These are phyloP conservation scores for Oreochromis tanganicae DNA, from an alignment of 2,113 vertebrate species.

Conservation along the genomic window DNA sequence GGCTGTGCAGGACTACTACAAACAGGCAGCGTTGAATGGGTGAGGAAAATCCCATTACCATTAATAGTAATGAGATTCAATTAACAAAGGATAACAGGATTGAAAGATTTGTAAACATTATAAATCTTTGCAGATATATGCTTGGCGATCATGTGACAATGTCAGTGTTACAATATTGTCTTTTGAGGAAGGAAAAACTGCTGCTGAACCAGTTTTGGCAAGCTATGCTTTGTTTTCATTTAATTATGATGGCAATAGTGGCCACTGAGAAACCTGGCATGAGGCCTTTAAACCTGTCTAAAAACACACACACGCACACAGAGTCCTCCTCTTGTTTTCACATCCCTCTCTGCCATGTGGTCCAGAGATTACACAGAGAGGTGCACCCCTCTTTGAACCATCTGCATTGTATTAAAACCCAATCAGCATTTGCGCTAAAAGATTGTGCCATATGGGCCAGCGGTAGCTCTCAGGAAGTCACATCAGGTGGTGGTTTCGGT, in stretches of 20 bases:
- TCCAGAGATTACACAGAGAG: conserved; percentile 33
- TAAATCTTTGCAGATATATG: not conserved
- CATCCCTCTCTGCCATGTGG: conserved; percentile 16
- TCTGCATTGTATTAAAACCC: conserved; percentile 46
- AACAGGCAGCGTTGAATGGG: not conserved
- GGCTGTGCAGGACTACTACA: not conserved
- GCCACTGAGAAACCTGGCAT: not conserved
- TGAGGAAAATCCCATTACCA: not conserved
- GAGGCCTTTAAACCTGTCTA: not conserved
- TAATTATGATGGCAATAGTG: conserved; percentile 25
- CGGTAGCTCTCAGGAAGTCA: not conserved
- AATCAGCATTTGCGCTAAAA: conserved; percentile 34
- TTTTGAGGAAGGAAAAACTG: not conserved
- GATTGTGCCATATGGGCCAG: conserved; percentile 24
- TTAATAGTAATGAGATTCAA: not conserved
- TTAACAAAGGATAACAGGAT: not conserved
- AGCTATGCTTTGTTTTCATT: conserved; percentile 20
- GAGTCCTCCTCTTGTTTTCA: not conserved
- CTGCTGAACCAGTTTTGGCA: conserved; percentile 16
- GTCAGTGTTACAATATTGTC: not conserved
- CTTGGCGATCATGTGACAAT: not conserved
- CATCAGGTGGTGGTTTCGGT: not conserved
- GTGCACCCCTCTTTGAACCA: conserved; percentile 21
- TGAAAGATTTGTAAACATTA: not conserved
- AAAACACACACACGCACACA: not conserved